phyloP scores from a whole-genome alignment of 2,113 vertebrate species.

The Semicossyphus pulcher region DNA sequence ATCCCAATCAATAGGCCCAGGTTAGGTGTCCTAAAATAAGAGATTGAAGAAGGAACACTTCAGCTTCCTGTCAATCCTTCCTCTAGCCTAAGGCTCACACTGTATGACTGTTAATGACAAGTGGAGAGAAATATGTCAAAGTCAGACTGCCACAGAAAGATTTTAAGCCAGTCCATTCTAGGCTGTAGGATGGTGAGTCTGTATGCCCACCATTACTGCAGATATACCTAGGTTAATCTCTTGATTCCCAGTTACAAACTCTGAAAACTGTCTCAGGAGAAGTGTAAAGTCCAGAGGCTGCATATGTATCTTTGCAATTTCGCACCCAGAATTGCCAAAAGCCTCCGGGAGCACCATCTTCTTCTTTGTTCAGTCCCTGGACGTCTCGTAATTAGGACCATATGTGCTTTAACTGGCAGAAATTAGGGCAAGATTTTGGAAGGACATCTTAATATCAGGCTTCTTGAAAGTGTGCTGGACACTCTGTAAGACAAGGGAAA shows the following conservation, averaged over 20 bases:
- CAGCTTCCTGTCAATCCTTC: not conserved
- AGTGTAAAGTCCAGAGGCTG: constrained; percentile 31
- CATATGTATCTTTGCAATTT: constrained; percentile 59
- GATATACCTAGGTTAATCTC: constrained; percentile 32
- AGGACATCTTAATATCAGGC: constrained; percentile 17
- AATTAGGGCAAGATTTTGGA: constrained; percentile 32
- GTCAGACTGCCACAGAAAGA: constrained; percentile 1
- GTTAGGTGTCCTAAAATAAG: constrained; percentile 32
- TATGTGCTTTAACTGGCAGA: constrained; percentile 43
- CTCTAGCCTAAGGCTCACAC: not conserved
- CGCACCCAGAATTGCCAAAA: constrained; percentile 47
- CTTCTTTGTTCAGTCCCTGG: constrained; percentile 45
- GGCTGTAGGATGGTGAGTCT: constrained; percentile 1
- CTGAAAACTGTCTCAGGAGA: constrained; percentile 16
- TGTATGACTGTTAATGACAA: constrained; percentile 25
- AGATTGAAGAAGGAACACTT: constrained; percentile 4
- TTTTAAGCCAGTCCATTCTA: constrained; percentile 2
- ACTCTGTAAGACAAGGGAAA: not conserved
- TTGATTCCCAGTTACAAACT: constrained; percentile 25
- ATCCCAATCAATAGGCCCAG: constrained; percentile 21
- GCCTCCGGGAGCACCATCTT: constrained; percentile 38
- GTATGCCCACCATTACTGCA: no score
- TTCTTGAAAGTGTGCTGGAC: not conserved
- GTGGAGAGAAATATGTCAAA: constrained; percentile 10
- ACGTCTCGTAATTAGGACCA: constrained; percentile 50